Base-by-base conservation (phyloP, 2,888 invertebrate species). In the Sinotaia quadrata region DNA sequence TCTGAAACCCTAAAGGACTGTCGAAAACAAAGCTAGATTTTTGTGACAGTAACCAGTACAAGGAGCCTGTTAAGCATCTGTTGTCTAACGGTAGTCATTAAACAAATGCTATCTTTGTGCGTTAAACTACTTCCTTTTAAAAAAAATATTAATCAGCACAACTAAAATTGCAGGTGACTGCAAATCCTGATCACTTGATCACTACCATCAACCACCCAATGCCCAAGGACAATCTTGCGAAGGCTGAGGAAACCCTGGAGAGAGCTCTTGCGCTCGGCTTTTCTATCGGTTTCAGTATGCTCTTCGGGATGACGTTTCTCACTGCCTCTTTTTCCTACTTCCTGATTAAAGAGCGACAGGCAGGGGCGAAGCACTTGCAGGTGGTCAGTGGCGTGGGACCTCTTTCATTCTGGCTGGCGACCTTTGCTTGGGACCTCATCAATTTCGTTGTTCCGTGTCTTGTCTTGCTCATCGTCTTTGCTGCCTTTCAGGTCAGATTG, bases 401-500 rank as follows among this genome's bases (percentile, higher is more conserved):
- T 2, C 41, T 83, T 8, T 81, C 81, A 2, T 90, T 88, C 77
- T 90, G 90, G 90, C 29, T 79, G 1, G 78, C 88, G 0, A 86
- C 87, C 18, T 89, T 89, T 71, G 58, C 83, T 5, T 90, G 89
- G 88, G 90, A 90, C 73, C 78, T 87, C 62, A 68, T 88, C 56
- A 83, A 87, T 47, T 87, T 84, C 76, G 41, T 87, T 12, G 29
- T 71, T 57, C 34, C 61, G 34, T 51, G 57, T 34, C 47, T 68
- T 49, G 33, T 31, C n/a, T 58, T 59, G 61, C 57, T 54, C 12
- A 24, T 62, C 27, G 31, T 33, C 44, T 62, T 66, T 31, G 88
- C 90, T 0, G 90, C 90, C n/a, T 94, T 93, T 83, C 89, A 56
- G 65, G 56, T 63, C n/a, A n/a, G n/a, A n/a, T n/a, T n/a, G n/a